Evolutionary conservation across 64 coral and sea anemone species (phyloP).

Genomic region (Pocillopora verrucosa): DNA sequence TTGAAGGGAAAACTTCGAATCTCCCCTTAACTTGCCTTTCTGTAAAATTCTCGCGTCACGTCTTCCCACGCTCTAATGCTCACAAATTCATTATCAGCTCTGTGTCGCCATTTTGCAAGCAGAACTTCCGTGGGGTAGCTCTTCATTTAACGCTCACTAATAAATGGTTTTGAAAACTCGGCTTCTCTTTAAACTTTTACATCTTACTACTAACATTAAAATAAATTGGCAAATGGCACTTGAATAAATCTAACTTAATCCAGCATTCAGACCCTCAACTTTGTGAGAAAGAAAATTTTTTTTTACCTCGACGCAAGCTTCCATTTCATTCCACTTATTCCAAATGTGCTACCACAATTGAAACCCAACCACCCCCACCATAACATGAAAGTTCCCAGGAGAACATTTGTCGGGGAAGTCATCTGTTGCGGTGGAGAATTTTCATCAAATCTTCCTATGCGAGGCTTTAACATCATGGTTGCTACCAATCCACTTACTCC

Average conservation of each 20-base stretch:
- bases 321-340: conserved; percentile 69
- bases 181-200: no score
- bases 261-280: background rate
- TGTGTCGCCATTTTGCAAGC: no score
- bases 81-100: no score
- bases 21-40: no score
- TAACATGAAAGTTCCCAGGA: conserved; percentile 86
- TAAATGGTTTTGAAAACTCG: no score
- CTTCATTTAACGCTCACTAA: no score
- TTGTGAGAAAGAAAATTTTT: background rate
- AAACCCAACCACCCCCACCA: conserved; percentile 94
- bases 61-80: no score
- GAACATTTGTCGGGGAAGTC: conserved; percentile 76
- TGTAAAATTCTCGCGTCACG: no score
- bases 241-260: background rate
- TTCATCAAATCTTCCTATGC: conserved; percentile 45
- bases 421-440: conserved; percentile 30
- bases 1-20: no score
- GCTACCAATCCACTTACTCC: conserved; percentile 65
- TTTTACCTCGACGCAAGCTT: conserved; percentile 52
- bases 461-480: conserved; percentile 69
- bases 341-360: conserved; percentile 90
- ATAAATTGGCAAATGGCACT: background rate
- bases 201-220: no score
- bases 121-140: no score